A percentile compares a stretch with the other conserved stretches of the same genome.
Evolutionary conservation across 1,140 invertebrate genomes (phyloP).

Genomic region (Bombus confusus): DNA sequence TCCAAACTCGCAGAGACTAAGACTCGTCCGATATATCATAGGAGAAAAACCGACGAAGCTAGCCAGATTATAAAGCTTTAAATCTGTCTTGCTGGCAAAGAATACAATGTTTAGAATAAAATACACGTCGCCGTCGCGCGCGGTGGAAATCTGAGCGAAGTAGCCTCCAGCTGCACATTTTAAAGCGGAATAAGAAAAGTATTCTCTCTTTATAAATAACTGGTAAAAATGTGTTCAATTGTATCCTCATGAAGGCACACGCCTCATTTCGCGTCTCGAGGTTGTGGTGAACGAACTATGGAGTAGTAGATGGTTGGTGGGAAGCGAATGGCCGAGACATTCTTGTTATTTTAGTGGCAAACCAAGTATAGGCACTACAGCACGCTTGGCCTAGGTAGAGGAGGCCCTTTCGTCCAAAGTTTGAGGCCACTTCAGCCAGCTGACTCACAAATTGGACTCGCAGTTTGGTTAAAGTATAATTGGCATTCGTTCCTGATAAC

Average conservation of each 20-base stretch:
- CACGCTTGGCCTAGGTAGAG: slow-evolving; percentile 74
- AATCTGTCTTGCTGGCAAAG: background rate
- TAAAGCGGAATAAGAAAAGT: background rate
- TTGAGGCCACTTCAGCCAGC: slow-evolving; percentile 75
- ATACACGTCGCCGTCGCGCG: background rate
- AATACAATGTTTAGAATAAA: slow-evolving; percentile 7
- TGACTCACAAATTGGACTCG: slow-evolving; percentile 79
- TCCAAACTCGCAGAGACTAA: background rate
- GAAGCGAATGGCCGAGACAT: slow-evolving; percentile 67
- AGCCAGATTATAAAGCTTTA: background rate
- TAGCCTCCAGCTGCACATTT: too few relatives aligned
- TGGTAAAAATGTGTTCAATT: slow-evolving; percentile 21
- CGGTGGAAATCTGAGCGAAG: background rate
- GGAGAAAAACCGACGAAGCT: background rate
- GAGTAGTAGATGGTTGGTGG: slow-evolving; percentile 23
- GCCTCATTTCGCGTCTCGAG: slow-evolving; percentile 43
- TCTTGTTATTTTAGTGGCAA: slow-evolving; percentile 77
- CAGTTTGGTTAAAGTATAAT: slow-evolving; percentile 79
- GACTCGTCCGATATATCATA: background rate
- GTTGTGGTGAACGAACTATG: slow-evolving; percentile 39
- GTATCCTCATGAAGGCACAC: slow-evolving; percentile 18
- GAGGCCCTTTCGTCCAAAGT: slow-evolving; percentile 76
- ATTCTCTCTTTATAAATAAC: background rate
- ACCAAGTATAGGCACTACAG: slow-evolving; percentile 76
- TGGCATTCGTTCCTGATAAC: slow-evolving; percentile 79